Conservation (phyloP, 1,140 invertebrate species). For the Trachelipus rathkii region DNA sequence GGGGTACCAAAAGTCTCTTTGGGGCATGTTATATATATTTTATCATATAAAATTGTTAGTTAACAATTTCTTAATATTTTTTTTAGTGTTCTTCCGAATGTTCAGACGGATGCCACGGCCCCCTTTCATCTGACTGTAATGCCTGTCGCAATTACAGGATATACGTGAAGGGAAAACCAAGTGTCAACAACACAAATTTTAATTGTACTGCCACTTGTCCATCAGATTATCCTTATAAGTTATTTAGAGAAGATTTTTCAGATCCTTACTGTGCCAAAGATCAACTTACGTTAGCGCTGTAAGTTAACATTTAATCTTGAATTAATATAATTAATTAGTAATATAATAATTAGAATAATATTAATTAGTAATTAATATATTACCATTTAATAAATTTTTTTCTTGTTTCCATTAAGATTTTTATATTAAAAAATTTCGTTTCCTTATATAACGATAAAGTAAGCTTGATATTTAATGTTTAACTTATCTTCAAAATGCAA, state of each 20-base stretch:
- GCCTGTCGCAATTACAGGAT: constrained; percentile 82
- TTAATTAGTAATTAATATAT: too few species aligned
- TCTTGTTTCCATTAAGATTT: too few species aligned
- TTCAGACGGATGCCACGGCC: constrained; percentile 70
- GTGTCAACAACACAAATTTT: constrained; percentile 64
- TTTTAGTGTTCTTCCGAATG: constrained; percentile 75
- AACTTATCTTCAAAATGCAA: too few species aligned
- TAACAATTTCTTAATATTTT: not conserved
- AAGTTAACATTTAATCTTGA: not conserved
- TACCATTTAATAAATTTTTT: too few species aligned
- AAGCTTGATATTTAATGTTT: too few species aligned
- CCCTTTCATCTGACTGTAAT: constrained; percentile 69
- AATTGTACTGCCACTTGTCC: constrained; percentile 85
- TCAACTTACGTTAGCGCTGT: constrained; percentile 46
- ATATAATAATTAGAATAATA: too few species aligned
- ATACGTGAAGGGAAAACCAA: constrained; percentile 58
- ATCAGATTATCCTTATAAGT: constrained; percentile 67
- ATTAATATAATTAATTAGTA: too few species aligned
- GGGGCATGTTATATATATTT: too few species aligned
- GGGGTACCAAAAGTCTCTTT: too few species aligned
- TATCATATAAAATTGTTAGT: too few species aligned
- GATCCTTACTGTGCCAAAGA: constrained; percentile 76
- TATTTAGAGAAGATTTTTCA: constrained; percentile 62
- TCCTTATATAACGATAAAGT: too few species aligned
- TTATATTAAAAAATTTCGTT: too few species aligned